Percentiles rank a stretch among this genome's conserved stretches.
Evolutionary conservation across 2,113 vertebrate species (phyloP).

Genomic region (Scytalopus superciliaris): DNA sequence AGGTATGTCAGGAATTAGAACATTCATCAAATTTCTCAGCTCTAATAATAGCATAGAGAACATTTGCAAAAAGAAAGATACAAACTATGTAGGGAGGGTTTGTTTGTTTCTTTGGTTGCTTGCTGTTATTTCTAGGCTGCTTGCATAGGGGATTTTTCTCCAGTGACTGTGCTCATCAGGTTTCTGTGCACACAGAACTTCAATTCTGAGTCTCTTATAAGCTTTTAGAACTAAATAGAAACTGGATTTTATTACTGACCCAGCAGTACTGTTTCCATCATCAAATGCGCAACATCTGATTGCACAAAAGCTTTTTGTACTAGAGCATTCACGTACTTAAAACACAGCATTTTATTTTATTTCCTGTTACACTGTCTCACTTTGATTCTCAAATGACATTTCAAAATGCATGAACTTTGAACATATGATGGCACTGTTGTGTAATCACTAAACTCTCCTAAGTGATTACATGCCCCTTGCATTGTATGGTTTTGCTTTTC

Average conservation of each 20-base stretch:
- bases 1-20: neutral
- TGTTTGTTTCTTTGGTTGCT: neutral
- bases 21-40: neutral
- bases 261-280: neutral
- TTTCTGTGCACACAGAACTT: neutral
- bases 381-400: neutral
- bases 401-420: neutral
- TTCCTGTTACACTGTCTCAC: neutral
- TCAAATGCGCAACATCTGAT: neutral
- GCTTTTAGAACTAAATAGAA: neutral
- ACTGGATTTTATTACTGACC: neutral
- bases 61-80: neutral
- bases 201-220: neutral
- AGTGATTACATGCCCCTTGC: neutral
- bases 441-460: neutral
- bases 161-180: neutral
- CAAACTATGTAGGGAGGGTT: neutral
- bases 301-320: neutral
- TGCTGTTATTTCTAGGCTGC: neutral
- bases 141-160: neutral
- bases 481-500: neutral
- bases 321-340: neutral
- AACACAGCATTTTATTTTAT: neutral
- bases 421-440: conserved; percentile 64
- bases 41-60: neutral